Evolutionary conservation across 2,888 invertebrate species (phyloP), one percentile per base, ranked within the genome.

Genomic region (Cancer borealis): DNA sequence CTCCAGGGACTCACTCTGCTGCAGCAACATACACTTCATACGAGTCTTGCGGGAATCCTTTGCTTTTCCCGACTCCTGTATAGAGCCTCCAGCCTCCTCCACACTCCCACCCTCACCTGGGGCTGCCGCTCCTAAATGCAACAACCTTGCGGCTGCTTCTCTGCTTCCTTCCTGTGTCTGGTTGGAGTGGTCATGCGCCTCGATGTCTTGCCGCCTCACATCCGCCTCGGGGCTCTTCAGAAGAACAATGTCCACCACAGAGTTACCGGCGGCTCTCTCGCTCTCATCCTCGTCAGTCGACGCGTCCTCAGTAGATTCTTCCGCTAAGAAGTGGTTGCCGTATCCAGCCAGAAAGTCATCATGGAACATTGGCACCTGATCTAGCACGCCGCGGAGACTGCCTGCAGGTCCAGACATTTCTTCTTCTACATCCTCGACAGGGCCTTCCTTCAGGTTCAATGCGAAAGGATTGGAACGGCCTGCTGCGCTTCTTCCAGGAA

Each of bases 1-100:
- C 8, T 94, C 94, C 26, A 92, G 26, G 1, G 94, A 92, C 54
- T 92, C 92, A n/a, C 88, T 92, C 54, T 94, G 94, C 92, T 89
- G 94, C 14, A 94, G 89, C 12, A 94, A 73, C 54, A 94, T 92
- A 30, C 94, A 94, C 45, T 94, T 92, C 94, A 94, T 94, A 54
- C 30, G 26, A 30, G 66, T 66, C 60, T 90, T 90, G 26, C 26
- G 54, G 3, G 49, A 26, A 10, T 60, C 54, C 89, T 30, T 91
- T 0, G 60, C 89, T 47, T 92, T 92, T 60, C n/a, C 88, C 26
- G 88, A 45, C 30, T 84, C 92, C 30, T 92, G 84, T 21, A 4
- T 21, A 26, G 49, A 49, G 5, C 26, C 39, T 73, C 12, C 90
- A 45, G 84, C n/a, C 10, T 21, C 84, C 14, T 79, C 30, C 17